phyloP scores from a whole-genome alignment of 2,797 vertebrate species.

The Huso huso region DNA sequence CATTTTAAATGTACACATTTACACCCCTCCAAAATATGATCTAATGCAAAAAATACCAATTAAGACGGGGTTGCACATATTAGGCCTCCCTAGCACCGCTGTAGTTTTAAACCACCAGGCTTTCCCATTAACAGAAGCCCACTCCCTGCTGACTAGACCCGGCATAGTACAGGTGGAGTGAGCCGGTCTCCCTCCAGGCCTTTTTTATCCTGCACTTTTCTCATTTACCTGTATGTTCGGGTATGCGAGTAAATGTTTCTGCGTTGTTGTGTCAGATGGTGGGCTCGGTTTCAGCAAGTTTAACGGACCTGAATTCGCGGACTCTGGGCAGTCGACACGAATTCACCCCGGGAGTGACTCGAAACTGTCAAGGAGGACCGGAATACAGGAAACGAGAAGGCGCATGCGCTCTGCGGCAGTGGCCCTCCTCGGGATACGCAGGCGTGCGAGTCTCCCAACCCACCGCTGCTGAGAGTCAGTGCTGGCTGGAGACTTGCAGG shows the following conservation, averaged over 20 bases:
- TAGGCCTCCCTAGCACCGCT: slow-evolving; percentile 6
- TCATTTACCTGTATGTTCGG: slow-evolving; percentile 10
- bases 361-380: slow-evolving; percentile 44
- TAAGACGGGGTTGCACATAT: background rate
- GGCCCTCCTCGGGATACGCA: background rate
- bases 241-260: background rate
- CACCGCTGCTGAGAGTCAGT: too few species aligned
- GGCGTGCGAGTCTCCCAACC: background rate
- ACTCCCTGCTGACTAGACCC: slow-evolving; percentile 16
- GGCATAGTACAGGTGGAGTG: slow-evolving; percentile 21
- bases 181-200: slow-evolving; percentile 12
- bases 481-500: too few species aligned
- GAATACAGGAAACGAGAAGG: slow-evolving; percentile 37
- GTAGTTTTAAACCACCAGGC: slow-evolving; percentile 11
- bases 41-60: too few species aligned
- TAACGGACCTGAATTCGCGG: slow-evolving; percentile 86
- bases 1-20: too few species aligned
- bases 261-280: background rate
- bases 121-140: slow-evolving; percentile 13
- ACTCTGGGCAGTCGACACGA: slow-evolving; percentile 99
- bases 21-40: too few species aligned
- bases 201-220: too few species aligned
- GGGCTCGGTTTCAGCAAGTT: background rate
- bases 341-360: slow-evolving; percentile 68
- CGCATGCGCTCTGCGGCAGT: background rate